Conservation (phyloP, 1,140 invertebrate genomes). For the Diprion similis region DNA sequence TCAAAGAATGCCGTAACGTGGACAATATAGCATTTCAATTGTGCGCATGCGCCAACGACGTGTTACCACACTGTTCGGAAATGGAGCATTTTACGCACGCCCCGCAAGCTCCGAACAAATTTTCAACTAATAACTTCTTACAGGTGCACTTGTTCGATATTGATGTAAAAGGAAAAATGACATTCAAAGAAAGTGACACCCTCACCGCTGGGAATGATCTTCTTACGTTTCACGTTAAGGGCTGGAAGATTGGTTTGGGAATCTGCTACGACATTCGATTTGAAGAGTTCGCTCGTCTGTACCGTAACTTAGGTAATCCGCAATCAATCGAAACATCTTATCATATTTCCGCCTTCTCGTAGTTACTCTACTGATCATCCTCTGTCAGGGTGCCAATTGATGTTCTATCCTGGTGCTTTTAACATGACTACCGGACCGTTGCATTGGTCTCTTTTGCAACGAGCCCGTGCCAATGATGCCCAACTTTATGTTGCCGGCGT, state of each 20-base stretch:
- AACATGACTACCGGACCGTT: constrained; percentile 94
- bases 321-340: constrained; percentile 6
- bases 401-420: constrained; percentile 93
- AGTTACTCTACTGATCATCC: constrained; percentile 11
- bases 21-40: background rate
- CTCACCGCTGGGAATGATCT: constrained; percentile 79
- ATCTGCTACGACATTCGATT: constrained; percentile 97
- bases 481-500: constrained; percentile 79
- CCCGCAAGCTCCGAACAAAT: background rate
- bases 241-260: constrained; percentile 85
- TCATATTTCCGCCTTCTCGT: background rate
- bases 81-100: too few species aligned
- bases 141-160: constrained; percentile 96
- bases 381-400: constrained; percentile 76
- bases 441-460: constrained; percentile 88
- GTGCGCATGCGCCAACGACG: too few species aligned
- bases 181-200: constrained; percentile 91
- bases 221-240: constrained; percentile 76
- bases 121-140: constrained; percentile 26
- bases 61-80: too few species aligned
- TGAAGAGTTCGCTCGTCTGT: constrained; percentile 85
- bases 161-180: constrained; percentile 90
- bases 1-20: constrained; percentile 14
- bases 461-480: constrained; percentile 86
- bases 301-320: constrained; percentile 73